Evolutionary conservation across 1,140 invertebrate species (phyloP).

Genomic region (Calephelis nemesis): DNA sequence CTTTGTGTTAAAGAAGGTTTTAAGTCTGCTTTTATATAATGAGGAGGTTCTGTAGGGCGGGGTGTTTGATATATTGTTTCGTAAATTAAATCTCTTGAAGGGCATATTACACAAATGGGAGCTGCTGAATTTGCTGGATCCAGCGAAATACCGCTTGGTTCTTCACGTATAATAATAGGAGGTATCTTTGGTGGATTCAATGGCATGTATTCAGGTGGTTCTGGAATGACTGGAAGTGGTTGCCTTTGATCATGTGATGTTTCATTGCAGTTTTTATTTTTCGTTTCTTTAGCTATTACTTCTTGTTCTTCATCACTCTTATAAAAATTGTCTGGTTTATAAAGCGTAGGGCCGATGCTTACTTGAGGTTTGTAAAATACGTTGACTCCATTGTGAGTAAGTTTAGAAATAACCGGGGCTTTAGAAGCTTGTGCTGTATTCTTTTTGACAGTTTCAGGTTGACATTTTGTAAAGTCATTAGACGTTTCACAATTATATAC

Average conservation of each 20-base stretch:
- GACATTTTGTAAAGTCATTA: not conserved
- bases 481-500: not conserved
- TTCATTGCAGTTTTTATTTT: not conserved
- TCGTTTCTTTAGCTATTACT: slow-evolving; percentile 17
- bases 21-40: not conserved
- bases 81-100: not conserved
- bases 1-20: not conserved
- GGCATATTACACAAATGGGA: not conserved
- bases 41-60: not conserved
- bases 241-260: not conserved
- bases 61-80: not conserved
- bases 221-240: slow-evolving; percentile 24
- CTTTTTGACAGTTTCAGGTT: not conserved
- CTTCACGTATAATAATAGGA: slow-evolving; percentile 11
- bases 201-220: slow-evolving; percentile 32
- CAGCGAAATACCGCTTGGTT: not conserved
- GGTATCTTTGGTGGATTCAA: slow-evolving; percentile 25
- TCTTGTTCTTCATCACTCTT: slow-evolving; percentile 22
- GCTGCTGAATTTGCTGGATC: not conserved
- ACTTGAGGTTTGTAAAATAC: slow-evolving; percentile 42
- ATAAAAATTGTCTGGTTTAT: slow-evolving; percentile 13
- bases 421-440: not conserved
- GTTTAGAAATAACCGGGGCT: slow-evolving; percentile 22
- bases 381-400: slow-evolving; percentile 41
- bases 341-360: slow-evolving; percentile 5